Evolutionary conservation across 1,140 invertebrate species (phyloP), one percentile per base, ranked within the genome.

Genomic region (Cyclina sinensis): DNA sequence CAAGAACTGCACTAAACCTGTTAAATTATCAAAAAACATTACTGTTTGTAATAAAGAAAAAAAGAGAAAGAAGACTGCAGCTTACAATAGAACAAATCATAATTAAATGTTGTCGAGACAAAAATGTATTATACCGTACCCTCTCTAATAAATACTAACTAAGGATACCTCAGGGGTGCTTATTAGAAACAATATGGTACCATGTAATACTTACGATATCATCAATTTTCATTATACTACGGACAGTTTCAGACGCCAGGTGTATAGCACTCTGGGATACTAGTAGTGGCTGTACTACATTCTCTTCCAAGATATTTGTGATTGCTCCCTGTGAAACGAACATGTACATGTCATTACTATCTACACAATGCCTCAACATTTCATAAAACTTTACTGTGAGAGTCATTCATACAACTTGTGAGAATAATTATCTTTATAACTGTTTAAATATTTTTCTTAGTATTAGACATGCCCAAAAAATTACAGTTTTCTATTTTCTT

Each of bases 181-280:
- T 51, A 51, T 9, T 51, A 51, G 18, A 18, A n/a, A n/a, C n/a
- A n/a, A n/a, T n/a, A n/a, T 5, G n/a, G 14, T 11, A 59, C 11
- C 7, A 59, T 14, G 57, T 59, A 5, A 65, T 54, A 94, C 94
- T 95, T 93, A 97, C 97, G 96, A 99, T 99, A 96, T 99, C 99
- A 96, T 99, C 99, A 94, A 99, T 99, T 96, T 99, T 99, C 86
- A 99, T 96, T 96, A 99, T 99, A 91, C 98, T 98, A 82, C 99
- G 97, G 80, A 99, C 98, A 80, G 99, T 99, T 96, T 99, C 99
- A 0, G 99, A 97, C 89, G 99, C 98, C 87, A 99, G 97, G 82
- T 97, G 98, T 85, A 99, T 97, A 32, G 99, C 98, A 93, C 98
- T 99, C 11, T 97, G 97, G 30, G 98, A 98, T 24, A 99, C 99